A percentile compares a stretch with the other conserved stretches of the same genome.
phyloP scores from a whole-genome alignment of 2,888 invertebrate species.

The Stenodera caucasica region DNA sequence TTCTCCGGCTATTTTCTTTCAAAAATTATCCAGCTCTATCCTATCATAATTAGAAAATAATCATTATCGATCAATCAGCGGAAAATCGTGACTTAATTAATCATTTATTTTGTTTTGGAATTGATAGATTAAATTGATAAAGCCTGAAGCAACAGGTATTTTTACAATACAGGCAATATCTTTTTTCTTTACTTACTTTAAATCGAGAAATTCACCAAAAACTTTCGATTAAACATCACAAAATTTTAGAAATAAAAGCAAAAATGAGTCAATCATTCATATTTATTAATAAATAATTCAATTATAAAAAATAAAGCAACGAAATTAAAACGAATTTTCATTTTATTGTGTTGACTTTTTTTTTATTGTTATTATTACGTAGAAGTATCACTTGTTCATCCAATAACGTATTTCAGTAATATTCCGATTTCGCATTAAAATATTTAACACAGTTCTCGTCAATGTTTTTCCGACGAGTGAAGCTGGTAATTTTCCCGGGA shows the following conservation, averaged over 20 bases:
- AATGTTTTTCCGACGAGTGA: slow-evolving; percentile 25
- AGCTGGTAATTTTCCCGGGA: slow-evolving; percentile 33
- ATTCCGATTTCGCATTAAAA: not conserved
- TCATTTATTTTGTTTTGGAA: not conserved
- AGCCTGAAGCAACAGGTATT: not conserved
- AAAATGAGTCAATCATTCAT: too few relatives aligned
- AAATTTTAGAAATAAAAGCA: not conserved
- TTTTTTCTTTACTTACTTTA: not conserved
- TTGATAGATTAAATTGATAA: not conserved
- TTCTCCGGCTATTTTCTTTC: too few relatives aligned
- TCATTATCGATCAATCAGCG: too few relatives aligned
- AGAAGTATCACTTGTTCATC: not conserved
- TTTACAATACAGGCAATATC: not conserved
- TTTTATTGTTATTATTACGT: not conserved
- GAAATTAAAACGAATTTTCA: too few relatives aligned
- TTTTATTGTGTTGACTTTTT: too few relatives aligned
- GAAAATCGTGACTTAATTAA: not conserved
- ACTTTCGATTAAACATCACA: not conserved
- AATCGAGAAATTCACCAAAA: not conserved
- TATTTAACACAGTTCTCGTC: slow-evolving; percentile 10
- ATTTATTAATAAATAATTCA: not conserved
- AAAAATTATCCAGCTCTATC: too few relatives aligned
- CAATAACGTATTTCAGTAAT: not conserved
- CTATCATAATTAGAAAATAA: too few relatives aligned
- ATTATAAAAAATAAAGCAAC: not conserved